Base-by-base conservation (phyloP, 2,113 vertebrate species). In the Centrocercus urophasianus region DNA sequence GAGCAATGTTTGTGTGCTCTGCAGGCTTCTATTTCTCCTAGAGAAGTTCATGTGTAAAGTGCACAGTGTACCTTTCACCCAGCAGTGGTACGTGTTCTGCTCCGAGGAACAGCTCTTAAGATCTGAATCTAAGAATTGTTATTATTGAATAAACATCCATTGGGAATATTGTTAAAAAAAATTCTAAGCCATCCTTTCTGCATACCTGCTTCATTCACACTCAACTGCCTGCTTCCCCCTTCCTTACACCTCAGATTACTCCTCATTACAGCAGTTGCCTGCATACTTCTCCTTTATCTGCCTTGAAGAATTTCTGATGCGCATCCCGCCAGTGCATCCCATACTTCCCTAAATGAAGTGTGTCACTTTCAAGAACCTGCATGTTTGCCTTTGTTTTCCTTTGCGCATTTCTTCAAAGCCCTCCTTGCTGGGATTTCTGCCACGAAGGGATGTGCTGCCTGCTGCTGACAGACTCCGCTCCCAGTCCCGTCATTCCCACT, bases 381-480 rank as follows among this genome's bases (percentile, higher is more conserved):
- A 6, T 1, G 0, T 66, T 90, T 88, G 66, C 72, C 42, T 94
- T 86, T 52, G 0, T 66, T 90, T 90, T 64, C 72, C 38, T 94
- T 86, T 52, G 34, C 0, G 8, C 32, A 3, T 77, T 91, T 83
- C 80, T 96, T 93, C 84, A 91, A 93, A 96, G 74, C 89, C 61
- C 10, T 73, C 73, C 83, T 61, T 52, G 10, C 38, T 40, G 78
- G 86, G 52, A 73, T 92, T 89, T 89, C 43, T 89, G 54, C 78
- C 78, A 75, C 80, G 60, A 52, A 32, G 79, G 82, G 87, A n/a
- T 76, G 25, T 59, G 74, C 57, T 52, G 74, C 61, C 84, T 85
- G 89, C 78, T 82, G 94, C 91, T 93, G 83, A 75, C 90, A 89
- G 84, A 71, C 81, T 83, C 67, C 81, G 70, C 89, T 77, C 93